These are phyloP conservation scores for Cetoscarus ocellatus DNA, from an alignment of 2,797 vertebrate species.

Conservation along the genomic window DNA sequence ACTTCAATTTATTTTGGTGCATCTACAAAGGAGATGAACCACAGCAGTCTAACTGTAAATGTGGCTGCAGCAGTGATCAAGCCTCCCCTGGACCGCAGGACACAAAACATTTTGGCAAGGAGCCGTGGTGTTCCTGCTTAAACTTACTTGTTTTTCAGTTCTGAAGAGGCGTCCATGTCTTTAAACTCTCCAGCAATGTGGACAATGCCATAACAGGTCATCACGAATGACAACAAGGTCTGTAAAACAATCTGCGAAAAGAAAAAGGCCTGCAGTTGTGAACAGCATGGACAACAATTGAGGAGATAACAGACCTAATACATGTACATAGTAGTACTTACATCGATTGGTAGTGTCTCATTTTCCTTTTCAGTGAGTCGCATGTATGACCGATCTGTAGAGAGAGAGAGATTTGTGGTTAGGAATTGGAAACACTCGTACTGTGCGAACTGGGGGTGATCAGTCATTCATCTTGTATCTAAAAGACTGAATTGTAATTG, in stretches of 20 bases:
- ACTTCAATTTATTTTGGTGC: not conserved
- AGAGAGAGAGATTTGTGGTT: slow-evolving; percentile 5
- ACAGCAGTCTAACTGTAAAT: slow-evolving; percentile 6
- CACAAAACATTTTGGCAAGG: slow-evolving; percentile 21
- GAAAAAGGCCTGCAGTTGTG: accelerated
- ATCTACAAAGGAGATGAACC: not conserved
- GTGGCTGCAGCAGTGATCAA: not conserved
- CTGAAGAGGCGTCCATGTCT: slow-evolving; percentile 99
- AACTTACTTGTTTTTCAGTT: slow-evolving; percentile 97
- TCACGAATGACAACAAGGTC: slow-evolving; percentile 94
- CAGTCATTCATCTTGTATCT: accelerated
- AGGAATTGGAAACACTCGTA: not conserved
- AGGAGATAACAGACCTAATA: not conserved
- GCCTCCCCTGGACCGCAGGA: slow-evolving; percentile 24
- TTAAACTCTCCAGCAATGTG: slow-evolving; percentile 98
- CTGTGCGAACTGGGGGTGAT: not conserved
- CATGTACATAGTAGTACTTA: slow-evolving; percentile 78
- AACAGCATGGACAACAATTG: accelerated
- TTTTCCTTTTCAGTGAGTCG: slow-evolving; percentile 97
- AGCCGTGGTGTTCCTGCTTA: not conserved
- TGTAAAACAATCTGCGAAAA: slow-evolving; percentile 94
- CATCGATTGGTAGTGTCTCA: slow-evolving; percentile 95
- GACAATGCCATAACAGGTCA: slow-evolving; percentile 97
- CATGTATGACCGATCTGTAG: slow-evolving; percentile 96
- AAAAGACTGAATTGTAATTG: accelerated